Evolutionary conservation across 2,888 invertebrate species (phyloP).

Genomic region (Epistrophe grossulariae): DNA sequence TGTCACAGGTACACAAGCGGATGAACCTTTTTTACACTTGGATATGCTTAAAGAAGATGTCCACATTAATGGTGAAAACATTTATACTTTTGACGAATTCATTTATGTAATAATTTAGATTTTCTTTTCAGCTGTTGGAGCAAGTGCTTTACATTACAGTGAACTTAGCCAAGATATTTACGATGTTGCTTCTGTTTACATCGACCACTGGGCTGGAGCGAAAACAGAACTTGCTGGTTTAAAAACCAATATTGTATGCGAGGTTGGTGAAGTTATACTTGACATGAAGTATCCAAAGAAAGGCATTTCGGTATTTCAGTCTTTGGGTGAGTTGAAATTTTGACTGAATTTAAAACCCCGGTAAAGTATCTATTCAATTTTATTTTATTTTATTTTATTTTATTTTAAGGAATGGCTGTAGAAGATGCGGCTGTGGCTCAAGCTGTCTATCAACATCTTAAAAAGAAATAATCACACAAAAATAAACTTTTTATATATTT

Average conservation of each 20-base stretch:
- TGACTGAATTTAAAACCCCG: neutral
- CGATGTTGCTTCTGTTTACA: slow-evolving; percentile 84
- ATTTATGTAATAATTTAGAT: neutral
- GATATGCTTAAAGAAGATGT: slow-evolving; percentile 85
- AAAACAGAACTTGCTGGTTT: slow-evolving; percentile 84
- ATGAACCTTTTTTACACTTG: slow-evolving; percentile 84
- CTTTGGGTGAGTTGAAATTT: slow-evolving; percentile 85
- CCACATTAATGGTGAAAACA: slow-evolving; percentile 86
- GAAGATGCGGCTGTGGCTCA: slow-evolving; percentile 87
- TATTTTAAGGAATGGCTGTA: slow-evolving; percentile 85
- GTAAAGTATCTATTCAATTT: no score
- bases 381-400: neutral
- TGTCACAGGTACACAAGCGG: slow-evolving; percentile 86
- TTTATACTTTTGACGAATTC: neutral
- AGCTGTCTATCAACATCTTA: slow-evolving; percentile 82
- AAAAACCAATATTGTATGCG: slow-evolving; percentile 85
- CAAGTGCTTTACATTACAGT: slow-evolving; percentile 83
- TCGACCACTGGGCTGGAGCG: slow-evolving; percentile 85
- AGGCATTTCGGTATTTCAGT: slow-evolving; percentile 86
- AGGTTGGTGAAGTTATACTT: slow-evolving; percentile 85
- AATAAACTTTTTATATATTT: neutral
- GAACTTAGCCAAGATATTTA: slow-evolving; percentile 86
- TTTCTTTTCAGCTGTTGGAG: slow-evolving; percentile 85
- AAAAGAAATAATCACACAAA: neutral
- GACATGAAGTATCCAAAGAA: slow-evolving; percentile 78